Percentiles rank a stretch among this genome's conserved stretches.
Conservation (phyloP, 2,888 invertebrate species). For the Phymatocera aterrima region DNA sequence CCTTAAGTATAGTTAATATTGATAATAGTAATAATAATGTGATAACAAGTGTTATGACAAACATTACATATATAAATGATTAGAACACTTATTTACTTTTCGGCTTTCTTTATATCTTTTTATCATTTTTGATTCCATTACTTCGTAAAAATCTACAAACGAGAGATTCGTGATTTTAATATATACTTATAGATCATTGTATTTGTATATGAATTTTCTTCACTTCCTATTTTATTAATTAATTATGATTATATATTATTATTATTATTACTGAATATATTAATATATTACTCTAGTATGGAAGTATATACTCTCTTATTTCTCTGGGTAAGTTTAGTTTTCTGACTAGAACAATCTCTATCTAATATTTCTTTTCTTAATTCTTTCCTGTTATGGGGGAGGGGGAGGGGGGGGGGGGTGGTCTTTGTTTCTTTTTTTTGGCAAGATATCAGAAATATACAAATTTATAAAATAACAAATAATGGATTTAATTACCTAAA, state of each 20-base stretch:
- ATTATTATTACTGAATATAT: constrained; percentile 53
- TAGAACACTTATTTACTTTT: constrained; percentile 38
- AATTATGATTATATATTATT: constrained; percentile 45
- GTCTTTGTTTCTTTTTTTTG: constrained; percentile 58
- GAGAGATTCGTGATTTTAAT: constrained; percentile 44
- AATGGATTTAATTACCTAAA: background rate
- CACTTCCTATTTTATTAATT: constrained; percentile 42
- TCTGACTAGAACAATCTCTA: constrained; percentile 68
- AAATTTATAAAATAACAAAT: constrained; percentile 69
- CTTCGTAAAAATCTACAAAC: constrained; percentile 44
- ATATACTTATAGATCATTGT: too few relatives aligned
- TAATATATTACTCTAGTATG: constrained; percentile 49
- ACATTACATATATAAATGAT: constrained; percentile 41
- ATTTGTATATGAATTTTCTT: constrained; percentile 41
- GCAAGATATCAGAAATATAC: constrained; percentile 67
- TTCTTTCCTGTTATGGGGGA: background rate
- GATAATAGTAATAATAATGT: too few relatives aligned
- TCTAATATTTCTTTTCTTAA: constrained; percentile 50
- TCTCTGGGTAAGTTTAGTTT: constrained; percentile 55
- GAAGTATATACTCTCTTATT: constrained; percentile 56
- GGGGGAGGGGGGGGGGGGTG: too few relatives aligned
- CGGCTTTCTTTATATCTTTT: too few relatives aligned
- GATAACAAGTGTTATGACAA: constrained; percentile 35
- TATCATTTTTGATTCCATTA: too few relatives aligned
- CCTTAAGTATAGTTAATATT: constrained; percentile 6